A percentile compares a stretch with the other conserved stretches of the same genome.
These are phyloP conservation scores for Octodon degus DNA, from an alignment of 2,113 vertebrate species.

Conservation along the genomic window DNA sequence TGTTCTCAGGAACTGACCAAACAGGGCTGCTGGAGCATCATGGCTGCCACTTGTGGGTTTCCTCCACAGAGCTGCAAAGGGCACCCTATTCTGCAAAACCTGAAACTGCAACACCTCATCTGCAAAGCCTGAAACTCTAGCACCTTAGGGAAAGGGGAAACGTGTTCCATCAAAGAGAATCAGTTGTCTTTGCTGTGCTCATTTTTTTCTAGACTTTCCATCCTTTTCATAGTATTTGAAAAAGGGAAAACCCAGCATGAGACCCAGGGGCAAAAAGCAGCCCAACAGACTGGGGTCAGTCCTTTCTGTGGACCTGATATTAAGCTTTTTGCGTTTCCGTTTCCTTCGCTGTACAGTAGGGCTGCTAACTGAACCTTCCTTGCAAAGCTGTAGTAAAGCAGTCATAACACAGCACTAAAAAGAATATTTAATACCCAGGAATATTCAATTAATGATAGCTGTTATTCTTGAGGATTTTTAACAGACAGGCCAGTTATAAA, in stretches of 20 bases:
- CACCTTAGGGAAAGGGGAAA: neutral
- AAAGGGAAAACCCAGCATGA: neutral
- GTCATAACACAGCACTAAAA: neutral
- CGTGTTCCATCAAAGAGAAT: neutral
- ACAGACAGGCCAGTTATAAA: neutral
- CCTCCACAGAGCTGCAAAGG: neutral
- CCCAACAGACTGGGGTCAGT: fast-evolving
- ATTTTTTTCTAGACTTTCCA: neutral
- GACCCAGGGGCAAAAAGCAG: neutral
- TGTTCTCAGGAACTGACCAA: neutral
- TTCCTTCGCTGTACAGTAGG: neutral
- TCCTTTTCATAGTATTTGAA: neutral
- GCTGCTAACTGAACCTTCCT: neutral
- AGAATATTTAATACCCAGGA: neutral
- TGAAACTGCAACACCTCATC: neutral
- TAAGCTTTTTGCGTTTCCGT: neutral
- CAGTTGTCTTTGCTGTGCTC: neutral
- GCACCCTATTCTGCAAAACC: neutral
- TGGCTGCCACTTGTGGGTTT: neutral
- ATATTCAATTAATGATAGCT: neutral
- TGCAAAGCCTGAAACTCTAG: neutral
- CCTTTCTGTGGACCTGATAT: neutral
- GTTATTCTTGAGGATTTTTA: neutral
- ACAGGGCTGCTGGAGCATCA: neutral
- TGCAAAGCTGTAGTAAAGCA: neutral